Percentiles rank a stretch among this genome's conserved stretches.
Evolutionary conservation across 30 jellyfish, hydroid and myxozoan species (phyloP).

Genomic region (Aurelia aurita complex sp. Pacific): DNA sequence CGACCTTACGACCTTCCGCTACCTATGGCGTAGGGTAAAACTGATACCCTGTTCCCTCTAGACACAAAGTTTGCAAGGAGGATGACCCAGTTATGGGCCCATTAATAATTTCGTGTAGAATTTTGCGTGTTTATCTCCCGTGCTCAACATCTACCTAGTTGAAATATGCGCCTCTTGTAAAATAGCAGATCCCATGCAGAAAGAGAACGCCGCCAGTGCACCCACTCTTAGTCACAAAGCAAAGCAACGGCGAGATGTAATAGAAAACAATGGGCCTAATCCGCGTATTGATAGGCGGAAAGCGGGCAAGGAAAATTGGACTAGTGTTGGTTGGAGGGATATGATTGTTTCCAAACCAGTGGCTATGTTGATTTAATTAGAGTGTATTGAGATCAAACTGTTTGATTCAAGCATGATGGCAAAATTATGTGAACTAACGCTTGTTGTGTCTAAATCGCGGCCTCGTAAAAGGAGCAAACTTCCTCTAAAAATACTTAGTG

Average conservation of each 20-base stretch:
- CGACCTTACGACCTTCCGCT: too few species aligned
- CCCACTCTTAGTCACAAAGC: too few species aligned
- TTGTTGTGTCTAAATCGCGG: conserved; percentile 11
- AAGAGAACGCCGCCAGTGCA: too few species aligned
- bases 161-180: too few species aligned
- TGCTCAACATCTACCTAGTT: too few species aligned
- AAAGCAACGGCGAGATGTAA: conserved; percentile 13
- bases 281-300: conserved; percentile 44
- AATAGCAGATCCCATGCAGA: too few species aligned
- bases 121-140: too few species aligned
- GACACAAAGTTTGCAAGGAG: too few species aligned
- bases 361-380: conserved; percentile 38
- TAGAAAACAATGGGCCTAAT: conserved; percentile 13
- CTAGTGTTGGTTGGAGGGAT: conserved; percentile 18
- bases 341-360: conserved; percentile 37
- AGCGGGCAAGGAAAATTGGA: conserved; percentile 49
- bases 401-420: conserved; percentile 10
- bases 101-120: too few species aligned
- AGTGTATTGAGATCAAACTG: conserved; percentile 14
- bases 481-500: neutral
- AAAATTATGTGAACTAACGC: neutral
- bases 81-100: too few species aligned
- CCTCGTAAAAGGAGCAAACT: neutral
- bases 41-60: too few species aligned
- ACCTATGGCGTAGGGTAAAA: too few species aligned